Conservation (phyloP, 2,888 invertebrate species). For the Phyllotreta cruciferae region DNA sequence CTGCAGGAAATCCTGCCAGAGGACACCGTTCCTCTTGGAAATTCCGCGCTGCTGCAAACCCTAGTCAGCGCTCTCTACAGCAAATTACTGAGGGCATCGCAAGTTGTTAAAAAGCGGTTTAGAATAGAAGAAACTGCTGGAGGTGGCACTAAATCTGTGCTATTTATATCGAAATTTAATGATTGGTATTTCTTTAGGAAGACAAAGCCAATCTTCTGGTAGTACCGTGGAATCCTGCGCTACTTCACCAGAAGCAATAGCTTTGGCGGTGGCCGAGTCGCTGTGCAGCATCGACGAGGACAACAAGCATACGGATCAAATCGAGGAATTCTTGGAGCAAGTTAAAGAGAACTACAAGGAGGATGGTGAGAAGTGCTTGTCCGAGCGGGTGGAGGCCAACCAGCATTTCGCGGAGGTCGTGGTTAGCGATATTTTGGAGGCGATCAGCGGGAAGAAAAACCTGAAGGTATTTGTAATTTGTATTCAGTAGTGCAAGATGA, state of each 20-base stretch:
- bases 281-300: slow-evolving; percentile 82
- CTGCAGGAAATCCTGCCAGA: slow-evolving; percentile 75
- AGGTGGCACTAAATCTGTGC: slow-evolving; percentile 25
- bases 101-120: slow-evolving; percentile 47
- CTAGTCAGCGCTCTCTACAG: slow-evolving; percentile 71
- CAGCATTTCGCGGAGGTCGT: slow-evolving; percentile 64
- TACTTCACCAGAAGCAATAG: slow-evolving; percentile 60
- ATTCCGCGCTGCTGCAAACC: slow-evolving; percentile 76
- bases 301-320: slow-evolving; percentile 79
- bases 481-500: not conserved
- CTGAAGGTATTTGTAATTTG: slow-evolving; percentile 57
- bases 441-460: slow-evolving; percentile 65
- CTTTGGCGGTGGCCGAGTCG: slow-evolving; percentile 78
- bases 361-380: slow-evolving; percentile 52
- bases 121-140: slow-evolving; percentile 37
- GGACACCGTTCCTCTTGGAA: slow-evolving; percentile 72
- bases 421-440: slow-evolving; percentile 71
- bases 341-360: slow-evolving; percentile 60
- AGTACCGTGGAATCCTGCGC: slow-evolving; percentile 38
- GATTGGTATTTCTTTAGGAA: slow-evolving; percentile 36
- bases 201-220: no score
- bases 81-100: slow-evolving; percentile 66
- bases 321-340: slow-evolving; percentile 68
- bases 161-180: slow-evolving; percentile 36
- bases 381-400: slow-evolving; percentile 60